These are phyloP conservation scores for Aldabrachelys gigantea DNA, from an alignment of 2,113 vertebrate species.

Conservation along the genomic window DNA sequence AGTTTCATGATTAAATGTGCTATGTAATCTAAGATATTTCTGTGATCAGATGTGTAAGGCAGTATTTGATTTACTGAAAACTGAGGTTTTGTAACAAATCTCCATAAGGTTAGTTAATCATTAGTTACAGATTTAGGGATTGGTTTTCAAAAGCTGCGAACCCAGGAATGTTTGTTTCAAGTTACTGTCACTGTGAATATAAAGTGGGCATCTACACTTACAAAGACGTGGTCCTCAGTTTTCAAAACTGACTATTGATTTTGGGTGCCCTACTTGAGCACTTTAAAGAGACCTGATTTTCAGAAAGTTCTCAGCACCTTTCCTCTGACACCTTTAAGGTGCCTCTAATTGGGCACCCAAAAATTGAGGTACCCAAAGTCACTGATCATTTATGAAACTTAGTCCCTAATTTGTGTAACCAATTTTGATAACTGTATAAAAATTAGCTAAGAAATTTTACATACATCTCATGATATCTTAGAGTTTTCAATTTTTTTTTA, in stretches of 20 bases:
- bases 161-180: no score
- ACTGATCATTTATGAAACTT: background rate
- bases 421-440: background rate
- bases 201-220: background rate
- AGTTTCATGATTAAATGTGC: no score
- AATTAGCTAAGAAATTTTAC: background rate
- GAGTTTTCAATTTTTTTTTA: background rate
- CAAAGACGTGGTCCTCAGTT: background rate
- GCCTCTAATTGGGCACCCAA: background rate
- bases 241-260: background rate
- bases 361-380: background rate
- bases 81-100: no score
- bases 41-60: no score
- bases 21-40: no score
- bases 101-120: no score
- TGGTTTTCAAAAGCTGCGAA: no score
- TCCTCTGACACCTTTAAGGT: background rate
- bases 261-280: background rate
- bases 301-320: background rate
- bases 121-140: no score
- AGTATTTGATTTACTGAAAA: no score
- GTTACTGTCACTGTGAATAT: background rate
- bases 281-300: background rate
- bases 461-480: fast-evolving
- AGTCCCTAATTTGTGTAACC: background rate